A percentile compares a stretch with the other conserved stretches of the same genome.
phyloP scores from a whole-genome alignment of 1,140 invertebrate genomes.

The Lordiphosa mommai region DNA sequence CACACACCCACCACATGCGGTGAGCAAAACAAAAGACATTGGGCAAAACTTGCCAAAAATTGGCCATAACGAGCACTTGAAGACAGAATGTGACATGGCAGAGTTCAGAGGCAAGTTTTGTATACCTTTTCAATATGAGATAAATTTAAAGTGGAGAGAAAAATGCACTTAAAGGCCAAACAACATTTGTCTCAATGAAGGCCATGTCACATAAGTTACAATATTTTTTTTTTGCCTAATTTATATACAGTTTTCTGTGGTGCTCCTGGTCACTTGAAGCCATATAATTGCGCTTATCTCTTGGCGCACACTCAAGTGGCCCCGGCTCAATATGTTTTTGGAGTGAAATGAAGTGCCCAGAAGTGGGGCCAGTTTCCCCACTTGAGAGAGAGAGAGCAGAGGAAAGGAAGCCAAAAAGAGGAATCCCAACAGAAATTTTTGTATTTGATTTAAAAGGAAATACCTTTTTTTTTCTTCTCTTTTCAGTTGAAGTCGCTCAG shows the following conservation, averaged over 20 bases:
- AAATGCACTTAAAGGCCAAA: slow-evolving; percentile 57
- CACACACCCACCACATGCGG: slow-evolving; percentile 39
- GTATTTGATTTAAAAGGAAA: slow-evolving; percentile 70
- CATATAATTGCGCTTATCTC: slow-evolving; percentile 75
- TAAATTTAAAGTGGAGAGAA: slow-evolving; percentile 50
- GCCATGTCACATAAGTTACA: slow-evolving; percentile 62
- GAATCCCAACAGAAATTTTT: slow-evolving; percentile 51
- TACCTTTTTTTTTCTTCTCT: slow-evolving; percentile 43
- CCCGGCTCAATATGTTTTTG: slow-evolving; percentile 70
- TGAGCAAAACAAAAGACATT: slow-evolving; percentile 56
- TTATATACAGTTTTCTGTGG: slow-evolving; percentile 51
- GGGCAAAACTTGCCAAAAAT: slow-evolving; percentile 54
- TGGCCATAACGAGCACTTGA: slow-evolving; percentile 74
- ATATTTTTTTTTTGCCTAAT: slow-evolving; percentile 54
- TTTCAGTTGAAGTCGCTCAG: slow-evolving; percentile 29
- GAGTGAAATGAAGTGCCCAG: slow-evolving; percentile 68
- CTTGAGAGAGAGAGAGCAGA: slow-evolving; percentile 15
- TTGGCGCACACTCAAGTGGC: slow-evolving; percentile 73
- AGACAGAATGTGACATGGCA: slow-evolving; percentile 57
- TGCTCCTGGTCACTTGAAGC: slow-evolving; percentile 50
- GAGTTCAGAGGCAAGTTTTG: slow-evolving; percentile 42
- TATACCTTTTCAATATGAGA: slow-evolving; percentile 50
- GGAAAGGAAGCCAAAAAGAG: slow-evolving; percentile 21
- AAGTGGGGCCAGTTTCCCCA: slow-evolving; percentile 22
- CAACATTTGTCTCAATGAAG: slow-evolving; percentile 69